Evolutionary conservation across 1,140 invertebrate genomes (phyloP), one percentile per base, ranked within the genome.

Genomic region (Phenacoccus solenopsis): DNA sequence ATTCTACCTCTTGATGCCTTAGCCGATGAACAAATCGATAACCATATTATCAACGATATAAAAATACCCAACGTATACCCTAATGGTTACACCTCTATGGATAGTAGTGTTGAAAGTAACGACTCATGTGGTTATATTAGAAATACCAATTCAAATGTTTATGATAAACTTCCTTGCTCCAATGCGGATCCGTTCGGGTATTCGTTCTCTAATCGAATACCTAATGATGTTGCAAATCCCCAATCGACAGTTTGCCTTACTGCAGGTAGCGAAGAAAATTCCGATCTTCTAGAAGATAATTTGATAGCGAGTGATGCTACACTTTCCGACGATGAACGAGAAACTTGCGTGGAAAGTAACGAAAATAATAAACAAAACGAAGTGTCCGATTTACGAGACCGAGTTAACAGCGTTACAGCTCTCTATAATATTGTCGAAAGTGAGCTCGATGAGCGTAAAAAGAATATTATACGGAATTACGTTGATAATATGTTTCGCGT

Each of bases 381-480:
- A 64, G 16, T 10, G 25, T 64, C 59, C 7, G 59, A 64, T 64
- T 64, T 64, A 64, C 59, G 59, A 24, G 59, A 64, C 25, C 10
- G 21, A 4, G 59, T 64, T 25, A 64, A 64, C 25, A 64, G 59
- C 20, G 59, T 64, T 3, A 64, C 59, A 22, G 59, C 59, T 64
- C 25, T 64, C 12, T 64, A 64, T 16, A 64, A 64, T 27, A 64
- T 64, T 64, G 59, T 64, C 21, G 59, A 64, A 16, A 64, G 59
- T 64, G 59, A 64, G 25, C 21, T 64, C 3, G 59, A 64, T 20
- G 59, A 64, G 20, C 21, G 59, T 24, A 64, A 64, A 24, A 64
- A 64, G 59, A 64, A 64, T 64, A 64, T 64, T 16, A 64, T 64
- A 24, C 59, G 59, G 22, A 64, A 64, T 64, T 64, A 64, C 25